Conservation (phyloP, 2,113 vertebrate genomes). For the Micronycteris hirsuta region DNA sequence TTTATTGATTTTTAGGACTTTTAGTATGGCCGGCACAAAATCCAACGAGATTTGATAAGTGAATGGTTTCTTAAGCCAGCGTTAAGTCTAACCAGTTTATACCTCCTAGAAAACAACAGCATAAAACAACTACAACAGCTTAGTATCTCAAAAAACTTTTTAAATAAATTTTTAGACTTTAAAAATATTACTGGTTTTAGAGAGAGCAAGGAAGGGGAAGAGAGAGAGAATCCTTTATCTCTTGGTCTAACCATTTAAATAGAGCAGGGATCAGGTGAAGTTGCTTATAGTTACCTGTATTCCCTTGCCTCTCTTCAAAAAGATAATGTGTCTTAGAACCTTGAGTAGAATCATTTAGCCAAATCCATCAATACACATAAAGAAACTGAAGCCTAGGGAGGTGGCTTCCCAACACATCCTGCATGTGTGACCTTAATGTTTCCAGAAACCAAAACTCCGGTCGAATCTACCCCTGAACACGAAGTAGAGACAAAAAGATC, state of each 20-base stretch:
- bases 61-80: neutral
- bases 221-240: neutral
- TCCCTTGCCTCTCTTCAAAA: neutral
- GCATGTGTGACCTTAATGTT: neutral
- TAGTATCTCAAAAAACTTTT: neutral
- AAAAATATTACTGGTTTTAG: no score
- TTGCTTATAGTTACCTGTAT: neutral
- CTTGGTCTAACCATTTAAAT: neutral
- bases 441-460: neutral
- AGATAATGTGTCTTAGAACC: neutral
- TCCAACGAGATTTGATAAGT: neutral
- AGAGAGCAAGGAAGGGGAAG: no score
- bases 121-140: neutral
- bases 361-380: neutral
- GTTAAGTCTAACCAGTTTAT: neutral
- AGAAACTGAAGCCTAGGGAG: neutral
- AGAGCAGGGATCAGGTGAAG: neutral
- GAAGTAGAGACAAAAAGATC: neutral
- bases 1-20: conserved; percentile 14
- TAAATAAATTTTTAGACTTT: no score
- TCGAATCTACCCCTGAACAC: neutral
- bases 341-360: neutral
- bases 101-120: neutral
- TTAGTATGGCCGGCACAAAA: neutral
- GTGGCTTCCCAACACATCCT: neutral